Evolutionary conservation across 1,140 invertebrate genomes (phyloP), one percentile per base, ranked within the genome.

Genomic region (Parapsyche elsis): DNA sequence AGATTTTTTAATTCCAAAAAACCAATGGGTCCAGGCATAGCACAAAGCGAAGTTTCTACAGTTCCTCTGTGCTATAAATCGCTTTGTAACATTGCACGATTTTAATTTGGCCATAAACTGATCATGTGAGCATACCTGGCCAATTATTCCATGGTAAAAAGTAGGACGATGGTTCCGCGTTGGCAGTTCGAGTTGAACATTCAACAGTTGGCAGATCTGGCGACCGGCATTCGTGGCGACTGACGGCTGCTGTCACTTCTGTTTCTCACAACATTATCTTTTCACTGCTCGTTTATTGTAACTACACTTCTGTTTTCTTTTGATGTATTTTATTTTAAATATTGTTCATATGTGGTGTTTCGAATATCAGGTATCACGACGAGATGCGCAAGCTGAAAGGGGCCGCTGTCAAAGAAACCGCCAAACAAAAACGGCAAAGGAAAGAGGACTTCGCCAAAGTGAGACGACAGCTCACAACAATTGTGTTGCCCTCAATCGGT

Each of bases 371-470:
- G n/a, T 26, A 10, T 44, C 16, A 14, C 1, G 53, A 53, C 64
- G 85, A 86, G 81, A 95, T 95, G 94, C 90, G 93, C 70, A 94
- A 95, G 84, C 88, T 95, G 23, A 96, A 95, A 86, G 93, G 94
- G 75, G 92, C 93, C 74, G 93, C 93, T 87, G 91, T 92, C 26
- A 96, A 95, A 88, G 94, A 96, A 89, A 94, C 92, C 0, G 92
- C 92, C n/a, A 94, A 93, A 86, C 94, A 96, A 86, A 95, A 94
- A 85, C 92, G 94, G 78, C 93, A 96, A 84, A 89, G 94, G 24
- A 95, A 94, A 87, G 93, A 93, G 85, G 95, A 96, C 82, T 95
- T 95, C 84, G 87, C 93, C 4, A 92, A 95, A 86, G 93, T 93
- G 82, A 94, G 95, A 81, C 92, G 93, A 84, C 91, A 94, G 85